Evolutionary conservation across 1,140 invertebrate genomes (phyloP), one percentile per base, ranked within the genome.

Genomic region (Hesperophylax magnus): DNA sequence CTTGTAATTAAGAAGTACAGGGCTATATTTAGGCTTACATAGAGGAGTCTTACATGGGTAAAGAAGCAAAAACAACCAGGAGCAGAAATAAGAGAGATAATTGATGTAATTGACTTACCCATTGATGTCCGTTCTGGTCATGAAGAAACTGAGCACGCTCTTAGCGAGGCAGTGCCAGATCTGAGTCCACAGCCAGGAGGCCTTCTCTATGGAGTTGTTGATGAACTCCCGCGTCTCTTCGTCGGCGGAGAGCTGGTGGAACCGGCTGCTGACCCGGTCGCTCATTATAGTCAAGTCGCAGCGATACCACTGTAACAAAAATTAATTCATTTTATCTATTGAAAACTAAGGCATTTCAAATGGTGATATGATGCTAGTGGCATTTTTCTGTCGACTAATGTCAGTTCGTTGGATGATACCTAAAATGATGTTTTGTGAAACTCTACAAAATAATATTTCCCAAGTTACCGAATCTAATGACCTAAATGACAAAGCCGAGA

Each of bases 61-160:
- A 54, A 14, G 53, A 15, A 54, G 11, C n/a, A 54, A 15, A 15
- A 15, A 56, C 0, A n/a, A 6, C 18, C 14, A 17, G 6, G 54
- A 20, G 3, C 17, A 5, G 0, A 56, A 20, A n/a, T n/a, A 20
- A 56, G 54, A 56, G 54, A n/a, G 54, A n/a, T 17, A 56, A 65
- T 65, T 34, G 17, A 27, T 2, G 27, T 22, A 5, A 31, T 27
- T 14, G 17, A 92, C 92, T 92, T 88, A 95, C 94, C 96, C 96
- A 90, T 97, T 97, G 71, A 96, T 94, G 58, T 95, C 95, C 3
- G 96, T 97, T 85, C 93, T 93, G 1, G 94, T 94, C 93, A 96
- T 94, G 88, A 97, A 96, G 85, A 92, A 91, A 69, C 92, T 91
- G 8, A 97, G 90, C 39, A 97, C 85, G 11, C 92, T 89, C 85